These are phyloP conservation scores for Antedon mediterranea DNA, from an alignment of 53 echinoderm and acorn worm species.

Conservation along the genomic window DNA sequence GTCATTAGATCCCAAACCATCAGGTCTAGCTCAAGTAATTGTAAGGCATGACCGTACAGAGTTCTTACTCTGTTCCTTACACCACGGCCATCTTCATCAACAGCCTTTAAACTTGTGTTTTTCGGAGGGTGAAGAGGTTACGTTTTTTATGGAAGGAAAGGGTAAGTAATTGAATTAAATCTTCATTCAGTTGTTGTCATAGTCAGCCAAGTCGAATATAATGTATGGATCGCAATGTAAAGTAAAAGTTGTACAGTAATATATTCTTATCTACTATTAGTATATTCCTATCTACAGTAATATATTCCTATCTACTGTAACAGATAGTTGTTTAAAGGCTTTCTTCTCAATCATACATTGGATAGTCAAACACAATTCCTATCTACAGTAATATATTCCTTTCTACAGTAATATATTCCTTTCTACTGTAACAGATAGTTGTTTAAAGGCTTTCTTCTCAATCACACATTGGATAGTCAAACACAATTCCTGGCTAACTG, in stretches of 20 bases:
- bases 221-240: not conserved
- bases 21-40: conserved; percentile 47
- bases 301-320: too few relatives aligned
- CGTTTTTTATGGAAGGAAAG: conserved; percentile 73
- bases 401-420: too few relatives aligned
- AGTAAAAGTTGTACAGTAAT: not conserved
- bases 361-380: too few relatives aligned
- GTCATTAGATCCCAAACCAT: not conserved
- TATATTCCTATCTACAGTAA: too few relatives aligned
- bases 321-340: too few relatives aligned
- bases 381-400: too few relatives aligned
- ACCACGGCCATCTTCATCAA: conserved; percentile 42
- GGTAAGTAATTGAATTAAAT: conserved; percentile 23
- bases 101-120: conserved; percentile 66
- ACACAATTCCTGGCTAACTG: too few relatives aligned
- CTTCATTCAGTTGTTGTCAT: not conserved
- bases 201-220: not conserved
- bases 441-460: too few relatives aligned
- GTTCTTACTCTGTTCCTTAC: conserved; percentile 71
- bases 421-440: too few relatives aligned
- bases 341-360: too few relatives aligned
- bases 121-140: conserved; percentile 84
- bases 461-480: too few relatives aligned
- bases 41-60: conserved; percentile 83
- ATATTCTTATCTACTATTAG: too few relatives aligned